Base-by-base conservation (phyloP, 2,113 vertebrate genomes). In the Psittacula cyanocephala region DNA sequence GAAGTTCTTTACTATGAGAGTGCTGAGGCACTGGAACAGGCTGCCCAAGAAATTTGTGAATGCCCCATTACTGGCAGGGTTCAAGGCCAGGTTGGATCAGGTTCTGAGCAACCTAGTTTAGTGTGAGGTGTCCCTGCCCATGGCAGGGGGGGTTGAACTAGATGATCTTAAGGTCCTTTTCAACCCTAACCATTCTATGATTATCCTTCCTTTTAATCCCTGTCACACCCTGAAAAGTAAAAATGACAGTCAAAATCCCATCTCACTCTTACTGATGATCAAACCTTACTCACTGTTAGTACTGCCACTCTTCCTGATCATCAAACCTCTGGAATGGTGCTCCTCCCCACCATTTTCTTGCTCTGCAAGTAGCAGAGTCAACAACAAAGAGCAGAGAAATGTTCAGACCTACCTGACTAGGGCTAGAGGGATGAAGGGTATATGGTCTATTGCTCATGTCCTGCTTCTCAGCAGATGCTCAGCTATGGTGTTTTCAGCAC, bases 191-290 rank as follows among this genome's bases (percentile, higher is more conserved):
- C 19, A 59, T 35, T 24, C 33, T 59, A 24, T 10, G 33, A n/a
- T 35, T 43, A 55, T 6, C 6, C 33, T 63, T 64, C 31, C 12
- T 39, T 93, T 85, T 55, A 47, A 10, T 63, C 23, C 11, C 13
- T 18, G 13, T 65, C 23, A 77, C 10, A n/a, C 15, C 22, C 19
- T 20, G 20, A 59, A 60, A 77, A 88, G 12, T 35, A 33, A 86
- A 63, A 93, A 35, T 27, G 0, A 35, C n/a, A 20, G 28, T 3
- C 43, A 7, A 75, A 69, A 50, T 37, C 85, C 6, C 0, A 6
- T 28, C 35, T 62, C n/a, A 24, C 20, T 77, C 35, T 74, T 27
- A 52, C 1, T 4, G 3, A 57, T 14, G 29, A 44, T 5, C 44
- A 93, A 89, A 44, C 20, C 33, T 59, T 59, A 59, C 57, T 59